Evolutionary conservation across 2,888 invertebrate genomes (phyloP).

Genomic region (Chymomyza amoena): DNA sequence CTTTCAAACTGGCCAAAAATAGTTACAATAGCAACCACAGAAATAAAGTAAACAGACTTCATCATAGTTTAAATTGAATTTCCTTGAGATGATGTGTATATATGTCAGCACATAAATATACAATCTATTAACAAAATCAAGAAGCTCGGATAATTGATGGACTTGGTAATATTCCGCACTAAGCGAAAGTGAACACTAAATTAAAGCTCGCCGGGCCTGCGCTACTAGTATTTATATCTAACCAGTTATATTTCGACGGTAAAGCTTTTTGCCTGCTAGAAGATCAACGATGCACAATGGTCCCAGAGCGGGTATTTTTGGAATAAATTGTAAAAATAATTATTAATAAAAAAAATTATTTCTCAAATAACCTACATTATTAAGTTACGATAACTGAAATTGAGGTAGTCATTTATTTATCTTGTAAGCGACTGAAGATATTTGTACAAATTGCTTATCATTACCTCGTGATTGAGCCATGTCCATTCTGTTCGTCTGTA

Average conservation of each 20-base stretch:
- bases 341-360: no score
- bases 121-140: slow-evolving; percentile 1
- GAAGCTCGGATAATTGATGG: slow-evolving; percentile 14
- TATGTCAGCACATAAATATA: neutral
- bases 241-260: slow-evolving; percentile 9
- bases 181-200: slow-evolving; percentile 75
- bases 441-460: no score
- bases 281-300: no score
- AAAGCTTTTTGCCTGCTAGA: no score
- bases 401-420: no score
- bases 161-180: slow-evolving; percentile 40
- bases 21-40: slow-evolving; percentile 18
- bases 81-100: slow-evolving; percentile 22
- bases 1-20: slow-evolving; percentile 17
- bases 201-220: slow-evolving; percentile 53
- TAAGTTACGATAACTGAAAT: no score
- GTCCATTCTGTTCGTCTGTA: no score
- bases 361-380: no score
- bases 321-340: no score
- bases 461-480: no score
- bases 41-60: slow-evolving; percentile 3
- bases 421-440: no score
- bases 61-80: neutral
- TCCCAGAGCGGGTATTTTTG: no score
- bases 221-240: slow-evolving; percentile 73